phyloP scores from a whole-genome alignment of 2,888 invertebrate species.

The Quadriops clusia region DNA sequence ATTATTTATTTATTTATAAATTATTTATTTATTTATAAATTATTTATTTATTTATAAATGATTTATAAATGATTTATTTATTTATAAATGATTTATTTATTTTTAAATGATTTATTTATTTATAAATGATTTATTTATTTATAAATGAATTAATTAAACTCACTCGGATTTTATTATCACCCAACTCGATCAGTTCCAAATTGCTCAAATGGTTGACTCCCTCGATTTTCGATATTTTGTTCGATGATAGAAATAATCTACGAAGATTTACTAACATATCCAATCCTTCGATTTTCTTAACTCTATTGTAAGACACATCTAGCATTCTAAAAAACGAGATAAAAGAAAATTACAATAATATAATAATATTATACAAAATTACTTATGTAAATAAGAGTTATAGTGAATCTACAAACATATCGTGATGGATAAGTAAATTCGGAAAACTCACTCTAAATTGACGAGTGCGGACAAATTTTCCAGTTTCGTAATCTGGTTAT shows the following conservation, averaged over 20 bases:
- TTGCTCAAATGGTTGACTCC: slow-evolving; percentile 71
- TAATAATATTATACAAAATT: background rate
- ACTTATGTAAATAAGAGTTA: slow-evolving; percentile 3
- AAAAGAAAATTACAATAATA: slow-evolving; percentile 4
- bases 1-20: background rate
- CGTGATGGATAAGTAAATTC: background rate
- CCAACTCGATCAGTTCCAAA: slow-evolving; percentile 79
- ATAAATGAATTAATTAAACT: slow-evolving; percentile 19
- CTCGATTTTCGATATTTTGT: slow-evolving; percentile 77
- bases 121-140: slow-evolving; percentile 1
- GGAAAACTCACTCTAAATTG: slow-evolving; percentile 69
- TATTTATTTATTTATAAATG: too few species aligned
- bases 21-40: too few species aligned
- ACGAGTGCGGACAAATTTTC: slow-evolving; percentile 79
- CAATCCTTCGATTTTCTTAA: slow-evolving; percentile 75
- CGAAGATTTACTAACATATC: slow-evolving; percentile 61
- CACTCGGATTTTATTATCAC: slow-evolving; percentile 86
- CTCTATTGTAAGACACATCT: slow-evolving; percentile 92
- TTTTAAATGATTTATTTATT: background rate
- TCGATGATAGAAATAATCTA: slow-evolving; percentile 81
- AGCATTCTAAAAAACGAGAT: slow-evolving; percentile 50
- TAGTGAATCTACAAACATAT: slow-evolving; percentile 2
- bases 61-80: slow-evolving; percentile 4
- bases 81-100: background rate
- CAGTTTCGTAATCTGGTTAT: slow-evolving; percentile 89